Conservation (phyloP, 2,113 vertebrate genomes). For the Pluvianellus socialis region DNA sequence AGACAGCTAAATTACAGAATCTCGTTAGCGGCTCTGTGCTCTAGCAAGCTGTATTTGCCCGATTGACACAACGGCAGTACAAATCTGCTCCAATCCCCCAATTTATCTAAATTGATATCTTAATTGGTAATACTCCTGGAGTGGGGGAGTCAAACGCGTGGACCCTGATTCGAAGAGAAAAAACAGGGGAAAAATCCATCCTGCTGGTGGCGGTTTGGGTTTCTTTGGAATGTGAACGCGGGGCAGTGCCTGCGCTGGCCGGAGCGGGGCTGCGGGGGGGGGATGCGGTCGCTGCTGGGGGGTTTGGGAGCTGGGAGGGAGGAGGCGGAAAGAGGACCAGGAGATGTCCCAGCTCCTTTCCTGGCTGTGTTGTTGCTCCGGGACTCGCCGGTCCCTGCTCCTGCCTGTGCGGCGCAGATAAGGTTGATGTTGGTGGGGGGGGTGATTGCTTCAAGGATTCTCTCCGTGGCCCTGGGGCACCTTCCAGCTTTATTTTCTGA, state of each 20-base stretch:
- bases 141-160: background rate
- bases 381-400: background rate
- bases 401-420: accelerated
- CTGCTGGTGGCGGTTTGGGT: background rate
- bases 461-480: background rate
- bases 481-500: accelerated
- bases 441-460: background rate
- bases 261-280: accelerated
- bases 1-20: background rate
- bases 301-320: too few species aligned
- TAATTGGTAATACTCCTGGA: background rate
- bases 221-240: background rate
- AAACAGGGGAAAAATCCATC: background rate
- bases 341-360: background rate
- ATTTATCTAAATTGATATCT: slow-evolving; percentile 41
- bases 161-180: background rate
- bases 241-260: accelerated
- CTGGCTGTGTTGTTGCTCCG: accelerated
- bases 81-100: background rate
- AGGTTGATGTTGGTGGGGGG: accelerated
- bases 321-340: accelerated
- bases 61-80: background rate
- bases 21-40: background rate
- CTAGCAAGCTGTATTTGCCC: background rate
- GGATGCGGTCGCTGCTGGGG: accelerated